Base-by-base conservation (phyloP, 2,113 vertebrate genomes). In the Probosciger aterrimus region DNA sequence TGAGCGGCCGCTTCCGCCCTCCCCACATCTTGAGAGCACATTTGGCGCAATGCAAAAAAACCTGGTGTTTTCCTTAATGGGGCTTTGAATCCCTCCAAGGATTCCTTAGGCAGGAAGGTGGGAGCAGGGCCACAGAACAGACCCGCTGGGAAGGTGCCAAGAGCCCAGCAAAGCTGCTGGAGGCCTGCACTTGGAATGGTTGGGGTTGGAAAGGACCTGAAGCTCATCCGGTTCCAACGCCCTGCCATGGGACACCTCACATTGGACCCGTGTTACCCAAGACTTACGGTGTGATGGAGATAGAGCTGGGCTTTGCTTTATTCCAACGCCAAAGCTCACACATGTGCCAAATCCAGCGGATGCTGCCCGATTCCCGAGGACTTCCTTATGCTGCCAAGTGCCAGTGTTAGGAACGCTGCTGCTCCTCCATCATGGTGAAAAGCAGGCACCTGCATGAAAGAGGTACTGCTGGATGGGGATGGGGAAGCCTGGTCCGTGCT, bases 21-120 rank as follows among this genome's bases (percentile, higher is more conserved):
- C 23, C 25, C 63, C 89, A 70, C 96, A 96, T 96, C 91, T 96
- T 95, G 95, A 71, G 31, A 73, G 95, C 96, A 96, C 80, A 95
- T 93, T 90, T 91, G 76, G 15, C 22, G 11, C 85, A 86, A 82
- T 30, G 71, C 20, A 30, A 68, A 87, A 87, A 87, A 94, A 65
- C 2, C 88, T 93, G 90, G 33, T 52, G 49, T 50, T 50, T 37
- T 12, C 3, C 5, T 76, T 20, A 25, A 43, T 1, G 67, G 7
- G 43, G 49, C 92, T 95, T 64, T 59, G 88, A 53, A 28, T 10
- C 12, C 37, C 75, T 81, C 3, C 82, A 11, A 8, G 25, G 1
- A 1, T 37, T 6, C 62, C 80, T 67, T 31, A 6, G 71, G 86
- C 91, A 75, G 86, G 82, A 87, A 82, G 87, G 76, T 4, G 63